Conservation (phyloP, 2,797 vertebrate genomes). For the Hippocampus kuda region DNA sequence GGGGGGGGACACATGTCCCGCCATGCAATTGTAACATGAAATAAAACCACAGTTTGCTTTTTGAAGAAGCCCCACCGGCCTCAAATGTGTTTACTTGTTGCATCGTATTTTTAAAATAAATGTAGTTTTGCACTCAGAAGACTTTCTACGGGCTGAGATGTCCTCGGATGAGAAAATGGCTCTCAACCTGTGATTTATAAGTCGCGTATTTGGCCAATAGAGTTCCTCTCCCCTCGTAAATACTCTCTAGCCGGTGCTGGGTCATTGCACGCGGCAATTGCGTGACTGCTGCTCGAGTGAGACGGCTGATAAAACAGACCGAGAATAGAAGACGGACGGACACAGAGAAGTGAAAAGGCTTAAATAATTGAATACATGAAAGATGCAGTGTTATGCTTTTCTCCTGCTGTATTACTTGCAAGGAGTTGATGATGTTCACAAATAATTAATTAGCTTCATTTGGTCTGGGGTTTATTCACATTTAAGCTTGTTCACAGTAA, state of each 20-base stretch:
- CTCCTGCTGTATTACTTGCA: slow-evolving; percentile 13
- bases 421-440: background rate
- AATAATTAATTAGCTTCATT: slow-evolving; percentile 4
- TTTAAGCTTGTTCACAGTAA: background rate
- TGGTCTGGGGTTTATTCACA: background rate
- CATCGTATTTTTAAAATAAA: background rate
- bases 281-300: slow-evolving; percentile 22
- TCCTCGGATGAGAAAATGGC: background rate
- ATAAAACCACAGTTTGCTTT: background rate
- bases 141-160: background rate
- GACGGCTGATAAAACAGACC: slow-evolving; percentile 22
- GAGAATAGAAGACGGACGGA: slow-evolving; percentile 29
- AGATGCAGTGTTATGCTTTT: slow-evolving; percentile 9
- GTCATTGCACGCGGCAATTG: slow-evolving; percentile 27
- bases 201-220: background rate
- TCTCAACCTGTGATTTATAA: background rate
- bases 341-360: slow-evolving; percentile 21
- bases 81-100: background rate
- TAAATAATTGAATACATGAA: slow-evolving; percentile 35
- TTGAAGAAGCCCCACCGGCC: background rate
- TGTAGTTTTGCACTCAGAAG: background rate
- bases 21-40: no score
- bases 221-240: slow-evolving; percentile 14
- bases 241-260: slow-evolving; percentile 16
- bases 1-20: no score